Percentiles rank a stretch among this genome's conserved stretches.
phyloP scores from a whole-genome alignment of 1,140 invertebrate species.

The Pectinophora gossypiella region DNA sequence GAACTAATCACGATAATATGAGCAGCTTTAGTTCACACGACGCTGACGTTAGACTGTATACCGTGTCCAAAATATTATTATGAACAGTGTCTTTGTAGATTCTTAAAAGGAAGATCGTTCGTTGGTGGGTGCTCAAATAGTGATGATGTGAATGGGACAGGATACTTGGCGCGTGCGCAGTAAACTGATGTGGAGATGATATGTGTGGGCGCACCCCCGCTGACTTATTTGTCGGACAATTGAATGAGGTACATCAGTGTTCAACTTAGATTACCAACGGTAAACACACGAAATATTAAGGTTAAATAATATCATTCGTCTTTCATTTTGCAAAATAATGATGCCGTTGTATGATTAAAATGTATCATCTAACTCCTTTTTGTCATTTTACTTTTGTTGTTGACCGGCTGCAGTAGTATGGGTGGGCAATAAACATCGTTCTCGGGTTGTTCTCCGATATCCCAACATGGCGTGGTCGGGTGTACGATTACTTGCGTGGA shows the following conservation, averaged over 20 bases:
- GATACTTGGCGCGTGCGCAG: conserved; percentile 57
- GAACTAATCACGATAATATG: neutral
- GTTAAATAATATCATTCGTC: too few relatives aligned
- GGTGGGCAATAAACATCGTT: conserved; percentile 35
- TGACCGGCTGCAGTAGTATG: too few relatives aligned
- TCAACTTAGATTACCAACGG: neutral
- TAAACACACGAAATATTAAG: neutral
- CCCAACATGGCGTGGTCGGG: conserved; percentile 34
- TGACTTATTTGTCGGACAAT: conserved; percentile 47
- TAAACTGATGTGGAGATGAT: conserved; percentile 60
- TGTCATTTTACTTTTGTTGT: too few relatives aligned
- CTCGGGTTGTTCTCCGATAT: conserved; percentile 34
- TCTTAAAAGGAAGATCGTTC: neutral
- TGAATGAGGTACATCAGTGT: conserved; percentile 17
- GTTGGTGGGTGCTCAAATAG: conserved; percentile 37
- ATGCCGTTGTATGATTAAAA: too few relatives aligned
- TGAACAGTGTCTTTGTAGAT: neutral
- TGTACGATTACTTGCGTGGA: conserved; percentile 36
- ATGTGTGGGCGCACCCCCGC: conserved; percentile 60
- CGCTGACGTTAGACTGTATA: conserved; percentile 20
- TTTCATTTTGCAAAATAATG: too few relatives aligned
- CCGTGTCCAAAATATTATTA: too few relatives aligned
- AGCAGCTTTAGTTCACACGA: neutral
- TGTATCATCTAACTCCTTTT: too few relatives aligned
- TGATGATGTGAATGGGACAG: conserved; percentile 51